phyloP scores from a whole-genome alignment of 1,140 invertebrate species.

The Bombus polaris region DNA sequence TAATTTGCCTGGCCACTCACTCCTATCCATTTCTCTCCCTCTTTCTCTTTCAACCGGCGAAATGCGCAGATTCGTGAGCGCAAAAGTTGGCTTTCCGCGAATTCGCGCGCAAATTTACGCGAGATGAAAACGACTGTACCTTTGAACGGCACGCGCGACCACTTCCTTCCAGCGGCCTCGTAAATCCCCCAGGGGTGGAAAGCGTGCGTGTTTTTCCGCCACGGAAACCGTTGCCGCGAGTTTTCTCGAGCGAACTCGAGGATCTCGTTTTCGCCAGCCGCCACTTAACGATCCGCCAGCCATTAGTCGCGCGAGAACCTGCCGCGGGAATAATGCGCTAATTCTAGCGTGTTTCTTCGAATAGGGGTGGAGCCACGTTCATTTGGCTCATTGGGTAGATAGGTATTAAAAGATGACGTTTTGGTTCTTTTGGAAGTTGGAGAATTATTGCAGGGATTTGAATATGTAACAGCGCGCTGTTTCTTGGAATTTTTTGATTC shows the following conservation, averaged over 20 bases:
- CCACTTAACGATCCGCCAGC: conserved; percentile 15
- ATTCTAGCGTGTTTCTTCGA: conserved; percentile 8
- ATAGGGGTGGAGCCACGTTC: background rate
- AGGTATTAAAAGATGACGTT: background rate
- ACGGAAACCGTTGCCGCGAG: background rate
- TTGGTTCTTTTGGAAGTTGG: background rate
- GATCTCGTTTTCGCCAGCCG: conserved; percentile 16
- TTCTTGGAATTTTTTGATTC: too few species aligned
- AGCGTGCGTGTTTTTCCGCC: conserved; percentile 42
- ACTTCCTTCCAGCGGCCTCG: conserved; percentile 46
- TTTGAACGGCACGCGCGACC: conserved; percentile 53
- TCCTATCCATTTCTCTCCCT: background rate
- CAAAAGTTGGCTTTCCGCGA: conserved; percentile 44
- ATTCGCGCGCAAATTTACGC: conserved; percentile 65
- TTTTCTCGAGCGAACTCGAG: conserved; percentile 43
- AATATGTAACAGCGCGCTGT: too few species aligned
- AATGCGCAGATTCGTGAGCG: conserved; percentile 14
- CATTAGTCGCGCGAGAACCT: conserved; percentile 32
- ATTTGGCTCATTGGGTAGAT: background rate
- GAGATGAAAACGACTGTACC: conserved; percentile 40
- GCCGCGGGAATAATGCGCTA: conserved; percentile 14
- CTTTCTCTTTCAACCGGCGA: background rate
- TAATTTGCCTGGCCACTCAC: conserved; percentile 60
- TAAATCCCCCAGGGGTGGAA: conserved; percentile 49
- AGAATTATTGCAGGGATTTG: too few species aligned